A percentile compares a stretch with the other conserved stretches of the same genome.
These are phyloP conservation scores for Sminthurinus aureus DNA, from an alignment of 2,888 invertebrate genomes.

Conservation along the genomic window DNA sequence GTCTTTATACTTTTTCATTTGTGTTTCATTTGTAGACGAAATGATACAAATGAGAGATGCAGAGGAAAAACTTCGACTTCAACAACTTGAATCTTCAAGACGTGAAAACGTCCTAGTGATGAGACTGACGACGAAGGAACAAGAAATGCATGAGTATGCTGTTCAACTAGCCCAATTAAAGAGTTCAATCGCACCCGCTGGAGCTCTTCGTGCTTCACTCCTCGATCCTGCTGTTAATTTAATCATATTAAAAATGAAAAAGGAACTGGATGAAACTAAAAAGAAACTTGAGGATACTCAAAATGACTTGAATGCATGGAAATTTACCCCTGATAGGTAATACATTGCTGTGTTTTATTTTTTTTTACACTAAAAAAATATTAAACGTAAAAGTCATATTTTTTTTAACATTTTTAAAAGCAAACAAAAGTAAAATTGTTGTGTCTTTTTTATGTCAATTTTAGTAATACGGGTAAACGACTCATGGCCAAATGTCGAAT, in stretches of 20 bases:
- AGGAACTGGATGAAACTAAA: slow-evolving; percentile 87
- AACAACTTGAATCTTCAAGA: slow-evolving; percentile 85
- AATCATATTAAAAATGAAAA: slow-evolving; percentile 86
- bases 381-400: too few relatives aligned
- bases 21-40: slow-evolving; percentile 69
- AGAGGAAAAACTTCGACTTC: slow-evolving; percentile 81
- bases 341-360: too few relatives aligned
- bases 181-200: slow-evolving; percentile 79
- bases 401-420: too few relatives aligned
- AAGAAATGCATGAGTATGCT: slow-evolving; percentile 95
- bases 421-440: background rate
- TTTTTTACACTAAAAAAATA: too few relatives aligned
- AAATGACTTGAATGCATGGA: slow-evolving; percentile 97
- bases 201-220: slow-evolving; percentile 79
- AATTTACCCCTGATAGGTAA: slow-evolving; percentile 96
- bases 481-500: slow-evolving; percentile 97
- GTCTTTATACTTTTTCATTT: background rate
- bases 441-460: slow-evolving; percentile 8
- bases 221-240: slow-evolving; percentile 96
- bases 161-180: slow-evolving; percentile 94
- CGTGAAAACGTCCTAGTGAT: slow-evolving; percentile 92
- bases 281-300: slow-evolving; percentile 95
- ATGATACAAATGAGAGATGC: slow-evolving; percentile 76
- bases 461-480: slow-evolving; percentile 93
- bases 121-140: slow-evolving; percentile 92